Base-by-base conservation (phyloP, 2,797 vertebrate species). In the Anas capensis region DNA sequence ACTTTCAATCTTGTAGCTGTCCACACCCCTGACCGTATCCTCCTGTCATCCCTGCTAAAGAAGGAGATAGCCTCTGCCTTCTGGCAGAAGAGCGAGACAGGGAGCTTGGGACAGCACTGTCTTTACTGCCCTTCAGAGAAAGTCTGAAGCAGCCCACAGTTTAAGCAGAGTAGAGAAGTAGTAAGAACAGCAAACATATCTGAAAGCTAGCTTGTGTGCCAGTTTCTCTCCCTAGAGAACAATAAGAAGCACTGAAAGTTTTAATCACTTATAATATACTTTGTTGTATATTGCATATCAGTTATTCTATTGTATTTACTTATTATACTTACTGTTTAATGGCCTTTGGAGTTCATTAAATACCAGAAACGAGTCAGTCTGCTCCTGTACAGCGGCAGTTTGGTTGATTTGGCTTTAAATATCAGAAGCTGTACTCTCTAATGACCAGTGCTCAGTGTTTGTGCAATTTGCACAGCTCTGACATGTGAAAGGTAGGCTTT, bases 21-120 rank as follows among this genome's bases (percentile, higher is more conserved):
- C 29, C 0, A 2, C 62, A 10, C 24, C 36, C 44, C 44, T 46
- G 23, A 21, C 61, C 9, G 0, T 21, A 4, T 20, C 44, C 51
- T 29, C 44, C 51, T 53, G 24, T 9, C 29, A 17, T 6, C 48
- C 5, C 13, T 7, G 15, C 4, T 6, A 18, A 60, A 10, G 19
- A 64, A 17, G 31, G 48, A 53, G 34, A 2, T 20, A 49, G 62
- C 54, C 53, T 76, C 31, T 82, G 48, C 56, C 40, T 29, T 33
- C 29, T 4, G 2, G 16, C 10, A 11, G 36, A 29, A 24, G 36
- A 38, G 53, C n/a, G 6, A 18, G 44, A 8, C 18, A 4, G 27
- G 8, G 53, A 7, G 3, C 51, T 24, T 13, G n/a, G 44, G 36
- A 38, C 36, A 29, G 61, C 14, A 1, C 34, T 64, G 34, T 11